Conservation (phyloP, 1,140 invertebrate species). For the Drosophila bocki region DNA sequence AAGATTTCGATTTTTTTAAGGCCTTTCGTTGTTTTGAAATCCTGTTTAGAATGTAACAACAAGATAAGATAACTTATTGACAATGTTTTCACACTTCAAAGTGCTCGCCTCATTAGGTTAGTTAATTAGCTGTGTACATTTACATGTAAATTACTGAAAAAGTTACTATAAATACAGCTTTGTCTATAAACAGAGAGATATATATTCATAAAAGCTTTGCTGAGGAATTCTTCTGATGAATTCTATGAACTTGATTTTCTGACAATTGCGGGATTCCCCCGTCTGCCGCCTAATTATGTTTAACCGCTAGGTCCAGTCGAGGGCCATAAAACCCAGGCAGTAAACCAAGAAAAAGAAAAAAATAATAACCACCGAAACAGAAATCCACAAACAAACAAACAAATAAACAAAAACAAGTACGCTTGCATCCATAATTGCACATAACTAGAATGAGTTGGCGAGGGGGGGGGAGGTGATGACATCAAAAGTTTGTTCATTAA, state of each 20-base stretch:
- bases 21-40: neutral
- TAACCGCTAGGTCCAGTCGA: conserved; percentile 40
- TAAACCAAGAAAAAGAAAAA: conserved; percentile 5
- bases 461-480: conserved; percentile 15
- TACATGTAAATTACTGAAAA: neutral
- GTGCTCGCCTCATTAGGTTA: neutral
- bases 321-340: conserved; percentile 20
- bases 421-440: conserved; percentile 35
- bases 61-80: neutral
- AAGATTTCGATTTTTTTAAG: neutral
- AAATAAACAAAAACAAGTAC: conserved; percentile 17
- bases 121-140: conserved; percentile 9
- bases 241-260: neutral
- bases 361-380: conserved; percentile 38
- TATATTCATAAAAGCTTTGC: neutral
- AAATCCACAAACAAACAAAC: conserved; percentile 32
- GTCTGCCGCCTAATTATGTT: conserved; percentile 21
- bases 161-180: neutral
- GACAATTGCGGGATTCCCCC: conserved; percentile 1
- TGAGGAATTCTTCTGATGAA: neutral
- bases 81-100: conserved; percentile 1
- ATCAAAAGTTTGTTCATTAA: conserved; percentile 74
- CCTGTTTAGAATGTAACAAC: neutral
- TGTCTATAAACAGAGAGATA: neutral
- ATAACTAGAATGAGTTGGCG: conserved; percentile 7